A percentile compares a stretch with the other conserved stretches of the same genome.
phyloP scores from a whole-genome alignment of 2,888 invertebrate species.

The Anodontia alba region DNA sequence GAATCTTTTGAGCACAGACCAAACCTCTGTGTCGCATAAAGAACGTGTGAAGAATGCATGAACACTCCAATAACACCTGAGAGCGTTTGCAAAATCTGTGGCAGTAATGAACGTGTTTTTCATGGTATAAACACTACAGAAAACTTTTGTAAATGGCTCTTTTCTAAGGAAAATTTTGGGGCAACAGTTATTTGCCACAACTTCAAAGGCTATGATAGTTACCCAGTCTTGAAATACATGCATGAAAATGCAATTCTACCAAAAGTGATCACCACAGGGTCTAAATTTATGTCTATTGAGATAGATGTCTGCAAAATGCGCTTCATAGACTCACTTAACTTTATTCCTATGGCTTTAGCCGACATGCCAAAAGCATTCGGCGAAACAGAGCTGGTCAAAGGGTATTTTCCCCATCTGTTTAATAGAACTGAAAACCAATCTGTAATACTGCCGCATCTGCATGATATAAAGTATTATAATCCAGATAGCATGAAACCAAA shows the following conservation, averaged over 20 bases:
- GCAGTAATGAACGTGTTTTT: constrained; percentile 21
- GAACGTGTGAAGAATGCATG: constrained; percentile 23
- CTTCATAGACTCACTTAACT: constrained; percentile 29
- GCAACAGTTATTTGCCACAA: constrained; percentile 41
- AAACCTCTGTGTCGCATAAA: constrained; percentile 34
- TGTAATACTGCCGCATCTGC: constrained; percentile 1
- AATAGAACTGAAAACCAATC: constrained; percentile 26
- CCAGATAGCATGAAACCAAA: constrained; percentile 39
- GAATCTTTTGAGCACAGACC: constrained; percentile 32
- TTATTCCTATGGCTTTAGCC: constrained; percentile 32
- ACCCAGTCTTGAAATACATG: constrained; percentile 33
- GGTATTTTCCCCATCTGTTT: constrained; percentile 42
- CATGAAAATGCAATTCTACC: constrained; percentile 31
- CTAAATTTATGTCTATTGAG: constrained; percentile 9
- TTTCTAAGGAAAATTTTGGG: constrained; percentile 29
- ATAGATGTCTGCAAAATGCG: background rate
- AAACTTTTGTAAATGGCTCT: constrained; percentile 41
- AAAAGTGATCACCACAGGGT: constrained; percentile 33
- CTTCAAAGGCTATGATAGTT: constrained; percentile 43
- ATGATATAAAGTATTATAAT: constrained; percentile 34
- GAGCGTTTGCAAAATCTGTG: constrained; percentile 19
- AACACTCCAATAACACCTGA: background rate
- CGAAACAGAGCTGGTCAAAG: constrained; percentile 26
- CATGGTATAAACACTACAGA: constrained; percentile 19
- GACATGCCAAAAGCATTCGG: constrained; percentile 31